Evolutionary conservation across 2,888 invertebrate species (phyloP), one percentile per base, ranked within the genome.

Genomic region (Heliconius ismenius): DNA sequence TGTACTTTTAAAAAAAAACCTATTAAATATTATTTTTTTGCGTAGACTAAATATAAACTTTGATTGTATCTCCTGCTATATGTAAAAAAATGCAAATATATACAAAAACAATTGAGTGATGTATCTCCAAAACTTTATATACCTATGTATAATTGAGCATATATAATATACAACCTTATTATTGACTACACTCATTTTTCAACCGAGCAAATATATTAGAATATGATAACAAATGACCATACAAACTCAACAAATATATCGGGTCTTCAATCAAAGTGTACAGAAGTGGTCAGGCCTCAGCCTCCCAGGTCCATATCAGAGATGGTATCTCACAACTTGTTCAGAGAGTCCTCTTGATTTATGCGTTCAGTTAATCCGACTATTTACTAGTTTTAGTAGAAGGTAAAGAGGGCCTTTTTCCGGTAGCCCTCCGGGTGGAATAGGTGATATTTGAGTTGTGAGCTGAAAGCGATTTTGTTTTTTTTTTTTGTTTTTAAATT

Each of bases 321-420:
- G 82, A 83, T 80, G 79, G 78, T 84, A 83, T 83, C 83, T 58
- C 60, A 78, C 75, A 80, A 81, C 78, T 80, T 78, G 79, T 81
- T 80, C 80, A 81, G 82, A 82, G 78, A 81, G 83, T 83, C 82
- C 86, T 77, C 83, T 84, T 92, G 92, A 92, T 92, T 92, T 92
- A 92, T 92, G 86, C 86, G 83, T 86, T 82, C 86, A 91, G 91
- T 92, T 92, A 92, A 92, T 92, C 92, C 91, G 83, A 90, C 92
- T 92, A 92, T 92, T 92, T 92, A 92, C 92, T 92, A 92, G 91
- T 92, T 92, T 91, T 90, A 91, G 87, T 88, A 86, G 89, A 92
- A 92, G 92, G 92, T 92, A 92, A 91, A 87, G 88, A 89, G 89
- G 89, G 86, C 90, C 89, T 90, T 91, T 91, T 92, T 91, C 91